Evolutionary conservation across 1,140 invertebrate genomes (phyloP).

Genomic region (Gyrodactylus salaris): DNA sequence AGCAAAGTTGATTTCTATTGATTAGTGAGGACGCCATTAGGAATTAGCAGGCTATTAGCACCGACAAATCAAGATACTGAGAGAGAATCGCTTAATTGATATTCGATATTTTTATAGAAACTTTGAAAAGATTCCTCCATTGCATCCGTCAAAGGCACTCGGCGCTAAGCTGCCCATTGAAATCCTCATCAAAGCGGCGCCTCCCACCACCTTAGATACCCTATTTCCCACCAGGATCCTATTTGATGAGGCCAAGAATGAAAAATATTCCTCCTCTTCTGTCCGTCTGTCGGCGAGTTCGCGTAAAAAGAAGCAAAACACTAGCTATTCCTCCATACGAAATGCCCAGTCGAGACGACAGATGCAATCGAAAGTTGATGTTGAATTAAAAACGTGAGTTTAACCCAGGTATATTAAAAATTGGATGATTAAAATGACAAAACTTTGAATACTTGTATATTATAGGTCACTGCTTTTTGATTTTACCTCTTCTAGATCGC

Average conservation of each 20-base stretch:
- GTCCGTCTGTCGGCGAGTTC: too few species aligned
- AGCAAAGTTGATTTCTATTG: background rate
- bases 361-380: background rate
- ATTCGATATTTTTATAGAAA: background rate
- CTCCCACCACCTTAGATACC: background rate
- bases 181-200: background rate
- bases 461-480: too few species aligned
- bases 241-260: background rate
- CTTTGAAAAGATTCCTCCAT: background rate
- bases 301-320: background rate
- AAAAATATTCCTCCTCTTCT: background rate
- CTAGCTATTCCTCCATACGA: background rate
- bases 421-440: too few species aligned
- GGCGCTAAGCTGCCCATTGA: background rate
- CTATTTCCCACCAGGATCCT: background rate
- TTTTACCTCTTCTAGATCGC: too few species aligned
- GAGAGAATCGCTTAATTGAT: background rate
- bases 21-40: background rate
- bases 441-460: too few species aligned
- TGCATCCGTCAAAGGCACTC: background rate
- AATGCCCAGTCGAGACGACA: background rate
- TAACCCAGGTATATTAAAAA: too few species aligned
- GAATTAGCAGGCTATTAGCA: background rate
- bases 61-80: background rate
- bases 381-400: too few species aligned